Evolutionary conservation across 2,888 invertebrate genomes (phyloP).

Genomic region (Yponomeuta evonymella): DNA sequence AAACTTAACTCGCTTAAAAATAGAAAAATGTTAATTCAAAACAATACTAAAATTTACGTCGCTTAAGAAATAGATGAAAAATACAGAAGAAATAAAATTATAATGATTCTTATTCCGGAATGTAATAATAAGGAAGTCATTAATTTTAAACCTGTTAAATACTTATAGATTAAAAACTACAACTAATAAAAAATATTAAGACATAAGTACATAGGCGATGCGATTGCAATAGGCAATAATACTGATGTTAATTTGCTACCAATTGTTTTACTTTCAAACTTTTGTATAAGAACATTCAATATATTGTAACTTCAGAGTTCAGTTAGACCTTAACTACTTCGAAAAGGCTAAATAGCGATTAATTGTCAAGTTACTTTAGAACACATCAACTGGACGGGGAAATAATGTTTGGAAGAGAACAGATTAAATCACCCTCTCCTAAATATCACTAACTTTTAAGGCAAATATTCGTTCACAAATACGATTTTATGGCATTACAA

Average conservation of each 20-base stretch:
- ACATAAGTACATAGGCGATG: slow-evolving; percentile 25
- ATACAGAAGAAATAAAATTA: slow-evolving; percentile 20
- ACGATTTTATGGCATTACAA: slow-evolving; percentile 11
- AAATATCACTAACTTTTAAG: slow-evolving; percentile 13
- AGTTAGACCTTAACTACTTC: not conserved
- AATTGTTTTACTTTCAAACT: slow-evolving; percentile 1
- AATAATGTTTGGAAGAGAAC: slow-evolving; percentile 9
- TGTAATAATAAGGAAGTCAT: slow-evolving; percentile 18
- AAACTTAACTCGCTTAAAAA: slow-evolving; percentile 1
- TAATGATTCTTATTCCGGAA: slow-evolving; percentile 20
- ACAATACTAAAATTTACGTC: slow-evolving; percentile 8
- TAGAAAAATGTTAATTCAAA: not conserved
- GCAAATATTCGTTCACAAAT: slow-evolving; percentile 13
- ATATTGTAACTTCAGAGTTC: not conserved
- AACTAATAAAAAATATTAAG: slow-evolving; percentile 9
- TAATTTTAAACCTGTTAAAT: slow-evolving; percentile 14
- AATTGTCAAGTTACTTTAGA: slow-evolving; percentile 3
- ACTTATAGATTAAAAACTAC: slow-evolving; percentile 7
- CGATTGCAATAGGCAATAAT: slow-evolving; percentile 24
- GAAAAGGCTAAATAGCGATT: not conserved
- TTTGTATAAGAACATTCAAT: not conserved
- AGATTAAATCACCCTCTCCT: slow-evolving; percentile 12
- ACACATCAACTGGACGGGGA: slow-evolving; percentile 10
- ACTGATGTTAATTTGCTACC: slow-evolving; percentile 21
- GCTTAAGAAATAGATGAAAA: slow-evolving; percentile 19